A percentile compares a stretch with the other conserved stretches of the same genome.
These are phyloP conservation scores for Drosophila macrospina DNA, from an alignment of 2,888 invertebrate species.

Conservation along the genomic window DNA sequence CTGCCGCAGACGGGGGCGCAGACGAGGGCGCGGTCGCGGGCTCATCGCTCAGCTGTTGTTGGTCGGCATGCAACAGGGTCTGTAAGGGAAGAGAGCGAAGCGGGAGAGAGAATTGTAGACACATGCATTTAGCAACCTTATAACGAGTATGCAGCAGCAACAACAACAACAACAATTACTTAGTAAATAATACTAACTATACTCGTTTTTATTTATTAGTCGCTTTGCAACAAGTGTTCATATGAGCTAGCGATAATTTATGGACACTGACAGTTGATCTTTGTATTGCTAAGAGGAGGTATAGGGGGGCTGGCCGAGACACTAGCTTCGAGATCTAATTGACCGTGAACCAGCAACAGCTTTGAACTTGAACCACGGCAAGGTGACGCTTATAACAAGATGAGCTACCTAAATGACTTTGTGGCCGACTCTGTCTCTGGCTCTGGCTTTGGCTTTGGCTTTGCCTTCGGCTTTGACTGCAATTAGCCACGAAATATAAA, in stretches of 20 bases:
- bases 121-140: constrained; percentile 18
- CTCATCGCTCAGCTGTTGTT: constrained; percentile 81
- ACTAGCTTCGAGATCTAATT: constrained; percentile 55
- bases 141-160: not conserved
- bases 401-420: constrained; percentile 56
- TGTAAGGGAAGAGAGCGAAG: not conserved
- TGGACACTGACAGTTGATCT: constrained; percentile 27
- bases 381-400: constrained; percentile 50
- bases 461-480: constrained; percentile 25
- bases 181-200: constrained; percentile 32
- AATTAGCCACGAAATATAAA: constrained; percentile 56
- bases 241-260: constrained; percentile 54
- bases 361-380: constrained; percentile 76
- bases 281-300: not conserved
- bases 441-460: too few species aligned
- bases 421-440: not conserved
- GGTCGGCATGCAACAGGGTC: constrained; percentile 58
- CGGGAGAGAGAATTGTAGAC: not conserved
- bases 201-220: constrained; percentile 47
- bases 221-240: constrained; percentile 34
- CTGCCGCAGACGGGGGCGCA: constrained; percentile 47
- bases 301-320: not conserved
- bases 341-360: constrained; percentile 71
- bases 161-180: constrained; percentile 1
- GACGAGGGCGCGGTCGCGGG: constrained; percentile 43